phyloP scores from a whole-genome alignment of 64 coral and sea anemone species.

The Montipora cactus region DNA sequence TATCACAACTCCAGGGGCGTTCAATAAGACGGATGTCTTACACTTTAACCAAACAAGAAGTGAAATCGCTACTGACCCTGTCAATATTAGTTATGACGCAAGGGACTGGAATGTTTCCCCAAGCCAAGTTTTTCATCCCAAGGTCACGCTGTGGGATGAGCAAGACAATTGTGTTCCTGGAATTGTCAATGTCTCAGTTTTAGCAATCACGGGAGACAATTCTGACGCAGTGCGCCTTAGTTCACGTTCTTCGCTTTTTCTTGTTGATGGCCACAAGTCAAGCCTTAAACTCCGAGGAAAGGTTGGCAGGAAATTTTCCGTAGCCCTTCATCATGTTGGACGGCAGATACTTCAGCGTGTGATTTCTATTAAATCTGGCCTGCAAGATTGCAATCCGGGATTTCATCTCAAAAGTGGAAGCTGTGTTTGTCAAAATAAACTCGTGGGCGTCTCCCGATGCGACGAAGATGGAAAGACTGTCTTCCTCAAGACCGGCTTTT shows the following conservation, averaged over 20 bases:
- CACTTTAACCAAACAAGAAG: background rate
- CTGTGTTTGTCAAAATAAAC: slow-evolving; percentile 12
- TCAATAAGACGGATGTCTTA: background rate
- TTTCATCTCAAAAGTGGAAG: slow-evolving; percentile 3
- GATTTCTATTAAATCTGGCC: background rate
- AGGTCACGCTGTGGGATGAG: slow-evolving; percentile 36
- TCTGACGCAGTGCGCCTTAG: slow-evolving; percentile 12
- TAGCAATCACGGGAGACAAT: background rate
- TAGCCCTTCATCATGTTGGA: slow-evolving; percentile 12
- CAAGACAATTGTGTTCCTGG: slow-evolving; percentile 41
- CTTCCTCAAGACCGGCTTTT: slow-evolving; percentile 52
- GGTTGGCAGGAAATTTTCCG: slow-evolving; percentile 10
- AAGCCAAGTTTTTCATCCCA: slow-evolving; percentile 50
- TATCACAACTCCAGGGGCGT: background rate
- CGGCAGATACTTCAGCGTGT: slow-evolving; percentile 5
- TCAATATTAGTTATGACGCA: slow-evolving; percentile 49
- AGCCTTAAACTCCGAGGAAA: slow-evolving; percentile 17
- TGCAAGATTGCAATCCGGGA: slow-evolving; percentile 47
- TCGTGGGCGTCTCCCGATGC: slow-evolving; percentile 45
- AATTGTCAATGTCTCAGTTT: slow-evolving; percentile 9
- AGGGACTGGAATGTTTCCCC: slow-evolving; percentile 72
- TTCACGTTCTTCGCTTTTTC: slow-evolving; percentile 43
- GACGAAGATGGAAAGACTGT: slow-evolving; percentile 36
- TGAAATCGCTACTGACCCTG: slow-evolving; percentile 75
- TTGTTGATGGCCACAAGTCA: background rate